Conservation (phyloP, 1,140 invertebrate genomes). For the Atta colombica region DNA sequence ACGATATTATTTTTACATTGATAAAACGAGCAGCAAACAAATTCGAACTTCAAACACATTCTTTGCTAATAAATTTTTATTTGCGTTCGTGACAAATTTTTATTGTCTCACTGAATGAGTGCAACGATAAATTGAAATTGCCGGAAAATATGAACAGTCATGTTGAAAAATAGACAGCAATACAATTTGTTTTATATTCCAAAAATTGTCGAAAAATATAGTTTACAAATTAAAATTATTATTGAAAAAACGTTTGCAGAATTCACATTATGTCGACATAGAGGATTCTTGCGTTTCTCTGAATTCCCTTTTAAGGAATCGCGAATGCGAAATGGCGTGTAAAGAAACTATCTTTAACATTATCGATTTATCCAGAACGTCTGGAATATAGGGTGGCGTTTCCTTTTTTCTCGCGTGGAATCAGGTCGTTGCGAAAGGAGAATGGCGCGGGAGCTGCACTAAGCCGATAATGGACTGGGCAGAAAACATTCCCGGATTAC, state of each 20-base stretch:
- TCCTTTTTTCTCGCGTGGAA: conserved; percentile 39
- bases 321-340: conserved; percentile 36
- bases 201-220: not conserved
- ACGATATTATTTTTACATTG: not conserved
- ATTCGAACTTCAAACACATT: not conserved
- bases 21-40: not conserved
- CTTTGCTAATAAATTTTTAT: conserved; percentile 16
- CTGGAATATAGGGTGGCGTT: conserved; percentile 3
- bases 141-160: not conserved
- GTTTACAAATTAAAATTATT: conserved; percentile 15
- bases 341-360: conserved; percentile 57
- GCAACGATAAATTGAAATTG: conserved; percentile 7
- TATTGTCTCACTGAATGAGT: not conserved
- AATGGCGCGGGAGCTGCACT: conserved; percentile 21
- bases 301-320: not conserved
- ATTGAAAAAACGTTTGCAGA: too few relatives aligned
- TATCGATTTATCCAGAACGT: conserved; percentile 42
- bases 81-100: not conserved
- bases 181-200: not conserved
- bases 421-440: conserved; percentile 37
- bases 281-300: not conserved
- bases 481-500: conserved; percentile 77
- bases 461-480: conserved; percentile 78
- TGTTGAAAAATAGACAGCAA: not conserved
- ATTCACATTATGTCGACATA: not conserved